phyloP scores from a whole-genome alignment of 2,797 vertebrate genomes.

The Notamacropus eugenii region DNA sequence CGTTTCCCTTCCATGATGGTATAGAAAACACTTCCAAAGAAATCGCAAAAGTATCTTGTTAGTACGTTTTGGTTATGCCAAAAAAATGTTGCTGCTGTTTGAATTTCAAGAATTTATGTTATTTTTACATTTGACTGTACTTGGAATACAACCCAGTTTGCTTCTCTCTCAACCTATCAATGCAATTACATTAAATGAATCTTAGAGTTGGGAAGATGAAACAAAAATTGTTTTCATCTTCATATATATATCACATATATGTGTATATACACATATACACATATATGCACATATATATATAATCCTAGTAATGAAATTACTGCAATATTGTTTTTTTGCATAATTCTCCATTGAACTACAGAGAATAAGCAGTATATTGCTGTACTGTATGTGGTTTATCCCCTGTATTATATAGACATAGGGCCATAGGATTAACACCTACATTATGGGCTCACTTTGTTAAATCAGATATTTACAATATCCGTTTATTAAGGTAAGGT shows the following conservation, averaged over 20 bases:
- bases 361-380: neutral
- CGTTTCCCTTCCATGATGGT: neutral
- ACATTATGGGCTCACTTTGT: neutral
- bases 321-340: neutral
- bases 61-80: conserved; percentile 15
- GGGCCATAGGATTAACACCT: neutral
- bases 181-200: neutral
- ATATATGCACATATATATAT: neutral
- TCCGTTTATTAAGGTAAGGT: neutral
- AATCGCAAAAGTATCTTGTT: neutral
- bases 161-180: neutral
- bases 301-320: neutral
- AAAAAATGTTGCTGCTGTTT: neutral
- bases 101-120: neutral
- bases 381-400: neutral
- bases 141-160: conserved; percentile 1
- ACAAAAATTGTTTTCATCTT: neutral
- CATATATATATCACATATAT: too few relatives aligned
- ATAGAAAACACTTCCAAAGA: neutral
- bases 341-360: neutral
- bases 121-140: neutral
- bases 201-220: neutral
- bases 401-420: neutral
- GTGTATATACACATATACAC: neutral
- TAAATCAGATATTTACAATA: neutral